phyloP scores from a whole-genome alignment of 2,888 invertebrate genomes.

The Xiphydria camelus region DNA sequence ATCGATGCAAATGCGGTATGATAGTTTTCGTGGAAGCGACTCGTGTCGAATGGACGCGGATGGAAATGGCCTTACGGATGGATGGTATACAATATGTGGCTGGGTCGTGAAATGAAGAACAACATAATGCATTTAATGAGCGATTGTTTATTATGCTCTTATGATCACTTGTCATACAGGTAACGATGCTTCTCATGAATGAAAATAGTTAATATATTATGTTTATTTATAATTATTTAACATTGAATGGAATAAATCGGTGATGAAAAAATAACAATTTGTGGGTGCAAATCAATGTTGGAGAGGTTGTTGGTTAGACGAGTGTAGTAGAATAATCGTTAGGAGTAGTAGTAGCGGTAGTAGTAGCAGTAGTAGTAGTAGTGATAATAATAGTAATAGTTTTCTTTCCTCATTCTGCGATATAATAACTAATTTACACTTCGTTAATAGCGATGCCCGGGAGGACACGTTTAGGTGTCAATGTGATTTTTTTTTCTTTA shows the following conservation, averaged over 20 bases:
- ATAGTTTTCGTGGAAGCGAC: too few relatives aligned
- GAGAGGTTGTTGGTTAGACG: slow-evolving; percentile 50
- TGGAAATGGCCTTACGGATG: too few relatives aligned
- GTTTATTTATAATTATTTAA: slow-evolving; percentile 57
- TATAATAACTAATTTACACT: slow-evolving; percentile 30
- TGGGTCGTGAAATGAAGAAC: slow-evolving; percentile 58
- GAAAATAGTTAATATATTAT: slow-evolving; percentile 60
- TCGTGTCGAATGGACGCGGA: too few relatives aligned
- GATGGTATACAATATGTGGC: slow-evolving; percentile 34
- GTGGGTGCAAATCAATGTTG: slow-evolving; percentile 54
- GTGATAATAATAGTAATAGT: too few relatives aligned
- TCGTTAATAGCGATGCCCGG: slow-evolving; percentile 23
- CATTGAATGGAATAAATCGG: slow-evolving; percentile 57
- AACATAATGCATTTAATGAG: slow-evolving; percentile 59
- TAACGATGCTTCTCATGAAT: slow-evolving; percentile 59
- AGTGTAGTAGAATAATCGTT: slow-evolving; percentile 53
- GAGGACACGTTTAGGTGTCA: too few relatives aligned
- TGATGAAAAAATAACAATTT: slow-evolving; percentile 57
- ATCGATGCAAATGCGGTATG: too few relatives aligned
- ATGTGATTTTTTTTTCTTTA: too few relatives aligned
- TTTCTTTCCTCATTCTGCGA: slow-evolving; percentile 17
- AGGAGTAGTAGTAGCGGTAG: slow-evolving; percentile 51
- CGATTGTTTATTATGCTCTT: slow-evolving; percentile 60
- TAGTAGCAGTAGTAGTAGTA: slow-evolving; percentile 47
- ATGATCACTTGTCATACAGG: slow-evolving; percentile 60